phyloP scores from a whole-genome alignment of 2,113 vertebrate species.

The Polypterus bichir region DNA sequence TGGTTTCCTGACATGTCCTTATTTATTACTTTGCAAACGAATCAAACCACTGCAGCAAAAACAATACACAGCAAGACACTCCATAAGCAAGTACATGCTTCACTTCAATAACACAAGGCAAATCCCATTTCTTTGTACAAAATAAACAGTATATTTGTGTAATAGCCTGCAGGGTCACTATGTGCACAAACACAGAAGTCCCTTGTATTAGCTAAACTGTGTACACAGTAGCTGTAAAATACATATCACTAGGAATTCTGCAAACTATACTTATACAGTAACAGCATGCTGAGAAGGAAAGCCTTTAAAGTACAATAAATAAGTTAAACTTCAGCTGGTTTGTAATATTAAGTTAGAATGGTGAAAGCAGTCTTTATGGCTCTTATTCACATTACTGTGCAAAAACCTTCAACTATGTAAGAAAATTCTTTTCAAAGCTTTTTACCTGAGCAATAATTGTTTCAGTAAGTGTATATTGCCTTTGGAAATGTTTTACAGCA shows the following conservation, averaged over 20 bases:
- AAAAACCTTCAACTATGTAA: no score
- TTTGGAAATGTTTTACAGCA: no score
- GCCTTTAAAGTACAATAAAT: no score
- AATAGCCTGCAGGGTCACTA: constrained; percentile 12
- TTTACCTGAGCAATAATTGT: no score
- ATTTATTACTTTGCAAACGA: constrained; percentile 27
- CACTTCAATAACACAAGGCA: constrained; percentile 28
- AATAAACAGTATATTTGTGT: constrained; percentile 14
- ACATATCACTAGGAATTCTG: constrained; percentile 32
- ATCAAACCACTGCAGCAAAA: constrained; percentile 31
- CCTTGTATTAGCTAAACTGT: constrained; percentile 16
- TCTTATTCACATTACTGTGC: no score
- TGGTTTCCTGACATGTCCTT: not conserved
- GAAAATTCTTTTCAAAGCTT: no score
- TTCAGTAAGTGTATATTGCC: no score
- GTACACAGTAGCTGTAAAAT: constrained; percentile 11
- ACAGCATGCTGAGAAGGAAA: no score
- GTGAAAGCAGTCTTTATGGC: no score
- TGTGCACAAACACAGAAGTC: constrained; percentile 22
- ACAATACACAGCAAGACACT: constrained; percentile 20
- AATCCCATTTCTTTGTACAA: constrained; percentile 19
- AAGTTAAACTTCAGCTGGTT: no score
- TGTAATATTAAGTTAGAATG: no score
- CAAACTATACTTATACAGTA: constrained; percentile 1
- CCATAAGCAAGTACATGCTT: constrained; percentile 26